Evolutionary conservation across 2,797 vertebrate species (phyloP).

Genomic region (Staurois parvus): DNA sequence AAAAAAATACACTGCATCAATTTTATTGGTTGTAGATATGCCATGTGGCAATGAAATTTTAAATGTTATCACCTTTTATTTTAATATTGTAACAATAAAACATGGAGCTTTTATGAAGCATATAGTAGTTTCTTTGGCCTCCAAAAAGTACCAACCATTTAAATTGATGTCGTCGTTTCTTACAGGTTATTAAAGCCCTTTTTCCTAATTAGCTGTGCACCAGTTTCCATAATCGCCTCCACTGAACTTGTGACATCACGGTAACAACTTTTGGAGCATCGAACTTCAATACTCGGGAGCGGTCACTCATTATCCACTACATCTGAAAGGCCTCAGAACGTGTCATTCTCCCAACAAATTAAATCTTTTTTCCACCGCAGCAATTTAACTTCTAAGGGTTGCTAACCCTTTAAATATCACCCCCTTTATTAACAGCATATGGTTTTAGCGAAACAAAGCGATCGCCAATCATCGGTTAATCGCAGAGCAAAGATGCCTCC

Average conservation of each 20-base stretch:
- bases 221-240: background rate
- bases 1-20: too few relatives aligned
- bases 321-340: background rate
- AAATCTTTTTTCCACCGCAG: background rate
- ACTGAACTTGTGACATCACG: background rate
- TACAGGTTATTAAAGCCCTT: background rate
- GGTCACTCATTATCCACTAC: slow-evolving; percentile 1
- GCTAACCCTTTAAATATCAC: slow-evolving; percentile 33
- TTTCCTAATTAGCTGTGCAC: background rate
- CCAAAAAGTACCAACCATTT: too few relatives aligned
- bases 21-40: too few relatives aligned
- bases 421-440: slow-evolving; percentile 32
- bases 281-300: background rate
- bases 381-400: background rate
- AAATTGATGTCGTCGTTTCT: too few relatives aligned
- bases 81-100: too few relatives aligned
- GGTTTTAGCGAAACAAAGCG: background rate
- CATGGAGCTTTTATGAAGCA: too few relatives aligned
- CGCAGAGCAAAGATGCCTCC: background rate
- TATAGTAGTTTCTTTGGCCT: too few relatives aligned
- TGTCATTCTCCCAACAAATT: background rate
- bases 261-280: background rate
- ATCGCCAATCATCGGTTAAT: slow-evolving; percentile 5
- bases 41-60: too few relatives aligned
- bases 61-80: too few relatives aligned